Evolutionary conservation across 2,888 invertebrate genomes (phyloP).

Genomic region (Chirona hameri): DNA sequence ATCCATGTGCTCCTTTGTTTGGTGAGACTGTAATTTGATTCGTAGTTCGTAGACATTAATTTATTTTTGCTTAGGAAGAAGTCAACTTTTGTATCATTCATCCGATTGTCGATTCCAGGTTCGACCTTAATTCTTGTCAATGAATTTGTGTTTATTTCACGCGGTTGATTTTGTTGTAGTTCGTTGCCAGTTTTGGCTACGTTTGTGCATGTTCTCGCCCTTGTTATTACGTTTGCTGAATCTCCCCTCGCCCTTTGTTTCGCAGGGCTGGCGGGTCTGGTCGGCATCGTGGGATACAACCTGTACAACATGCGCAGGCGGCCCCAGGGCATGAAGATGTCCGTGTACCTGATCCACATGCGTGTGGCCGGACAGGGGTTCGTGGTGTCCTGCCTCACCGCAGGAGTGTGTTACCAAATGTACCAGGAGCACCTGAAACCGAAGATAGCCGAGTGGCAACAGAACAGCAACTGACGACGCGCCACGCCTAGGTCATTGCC

Average conservation of each 20-base stretch:
- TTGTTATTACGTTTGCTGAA: not conserved
- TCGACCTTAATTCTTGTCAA: too few species aligned
- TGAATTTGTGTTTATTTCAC: too few species aligned
- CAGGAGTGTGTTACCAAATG: conserved; percentile 35
- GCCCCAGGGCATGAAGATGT: conserved; percentile 33
- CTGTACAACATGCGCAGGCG: conserved; percentile 36
- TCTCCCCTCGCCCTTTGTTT: not conserved
- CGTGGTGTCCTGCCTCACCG: conserved; percentile 37
- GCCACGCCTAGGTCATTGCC: too few species aligned
- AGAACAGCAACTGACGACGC: too few species aligned
- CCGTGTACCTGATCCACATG: conserved; percentile 38
- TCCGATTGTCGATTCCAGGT: too few species aligned
- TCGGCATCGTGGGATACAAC: conserved; percentile 37
- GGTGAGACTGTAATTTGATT: not conserved
- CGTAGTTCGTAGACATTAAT: too few species aligned
- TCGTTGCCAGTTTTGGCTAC: too few species aligned
- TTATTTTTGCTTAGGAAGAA: too few species aligned
- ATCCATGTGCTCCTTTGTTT: conserved; percentile 9
- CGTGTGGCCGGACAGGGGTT: conserved; percentile 38
- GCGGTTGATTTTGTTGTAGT: too few species aligned
- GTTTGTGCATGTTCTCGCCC: too few species aligned
- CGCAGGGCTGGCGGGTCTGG: conserved; percentile 36
- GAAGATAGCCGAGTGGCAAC: too few species aligned
- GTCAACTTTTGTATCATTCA: too few species aligned
- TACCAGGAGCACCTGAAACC: conserved; percentile 34